Conservation (phyloP, 1,140 invertebrate genomes). For the Bacillus rossius region DNA sequence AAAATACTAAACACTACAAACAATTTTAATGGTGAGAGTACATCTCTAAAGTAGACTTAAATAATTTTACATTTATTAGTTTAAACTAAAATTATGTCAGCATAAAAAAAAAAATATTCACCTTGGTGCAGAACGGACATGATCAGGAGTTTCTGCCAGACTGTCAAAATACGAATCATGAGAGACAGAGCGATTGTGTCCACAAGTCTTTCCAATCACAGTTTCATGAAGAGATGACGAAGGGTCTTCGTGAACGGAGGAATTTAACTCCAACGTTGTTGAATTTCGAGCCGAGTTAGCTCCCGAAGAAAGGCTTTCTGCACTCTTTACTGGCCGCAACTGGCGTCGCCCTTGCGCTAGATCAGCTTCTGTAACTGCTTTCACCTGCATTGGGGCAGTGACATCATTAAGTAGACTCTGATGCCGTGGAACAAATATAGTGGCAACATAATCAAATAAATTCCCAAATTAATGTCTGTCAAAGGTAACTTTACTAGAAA, state of each 20-base stretch:
- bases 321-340: conserved; percentile 61
- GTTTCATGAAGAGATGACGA: background rate
- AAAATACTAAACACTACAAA: too few relatives aligned
- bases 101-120: background rate
- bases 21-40: too few relatives aligned
- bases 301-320: conserved; percentile 55
- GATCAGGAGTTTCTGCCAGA: conserved; percentile 43
- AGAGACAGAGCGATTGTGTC: conserved; percentile 62
- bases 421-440: too few relatives aligned
- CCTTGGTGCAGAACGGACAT: background rate
- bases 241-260: background rate
- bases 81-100: too few relatives aligned
- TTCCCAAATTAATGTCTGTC: too few relatives aligned
- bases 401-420: too few relatives aligned
- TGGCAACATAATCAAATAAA: too few relatives aligned
- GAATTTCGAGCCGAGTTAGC: conserved; percentile 29
- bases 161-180: conserved; percentile 91
- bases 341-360: conserved; percentile 43
- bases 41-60: too few relatives aligned
- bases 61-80: too few relatives aligned
- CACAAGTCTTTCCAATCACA: conserved; percentile 6
- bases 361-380: conserved; percentile 40
- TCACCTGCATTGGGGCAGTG: conserved; percentile 30
- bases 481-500: too few relatives aligned
- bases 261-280: conserved; percentile 14